A percentile compares a stretch with the other conserved stretches of the same genome.
Evolutionary conservation across 2,113 vertebrate species (phyloP).

Genomic region (Aegotheles bennettii): DNA sequence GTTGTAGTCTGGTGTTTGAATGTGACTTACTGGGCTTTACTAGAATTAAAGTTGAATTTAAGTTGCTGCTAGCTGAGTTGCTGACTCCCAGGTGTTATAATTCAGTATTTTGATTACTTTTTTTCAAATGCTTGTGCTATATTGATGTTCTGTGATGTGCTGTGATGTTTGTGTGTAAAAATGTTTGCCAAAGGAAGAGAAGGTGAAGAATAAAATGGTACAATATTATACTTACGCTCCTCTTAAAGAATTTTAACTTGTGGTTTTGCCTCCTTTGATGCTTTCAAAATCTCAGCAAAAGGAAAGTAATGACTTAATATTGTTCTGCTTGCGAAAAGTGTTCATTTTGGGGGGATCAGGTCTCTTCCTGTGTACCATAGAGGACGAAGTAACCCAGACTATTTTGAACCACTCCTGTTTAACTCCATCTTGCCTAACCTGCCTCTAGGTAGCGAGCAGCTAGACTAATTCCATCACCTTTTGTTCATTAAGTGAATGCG

Average conservation of each 20-base stretch:
- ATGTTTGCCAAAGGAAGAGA: not conserved
- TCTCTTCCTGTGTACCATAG: not conserved
- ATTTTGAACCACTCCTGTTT: not conserved
- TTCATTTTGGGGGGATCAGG: not conserved
- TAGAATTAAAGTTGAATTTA: not conserved
- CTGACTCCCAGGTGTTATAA: not conserved
- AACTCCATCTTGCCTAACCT: not conserved
- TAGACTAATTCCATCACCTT: not conserved
- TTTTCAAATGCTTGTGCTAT: not conserved
- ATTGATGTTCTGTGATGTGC: not conserved
- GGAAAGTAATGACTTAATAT: not conserved
- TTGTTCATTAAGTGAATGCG: not conserved
- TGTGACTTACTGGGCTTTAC: not conserved
- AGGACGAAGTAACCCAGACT: not conserved
- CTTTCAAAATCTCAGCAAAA: not conserved
- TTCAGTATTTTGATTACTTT: not conserved
- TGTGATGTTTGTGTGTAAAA: not conserved
- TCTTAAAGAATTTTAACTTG: not conserved
- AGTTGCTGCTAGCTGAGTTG: not conserved
- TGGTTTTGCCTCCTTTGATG: not conserved
- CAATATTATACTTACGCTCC: not conserved
- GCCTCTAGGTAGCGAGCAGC: not conserved
- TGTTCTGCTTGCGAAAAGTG: not conserved
- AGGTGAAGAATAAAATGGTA: not conserved
- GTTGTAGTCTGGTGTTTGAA: not conserved